These are phyloP conservation scores for Alauda arvensis DNA, from an alignment of 2,797 vertebrate genomes.

Conservation along the genomic window DNA sequence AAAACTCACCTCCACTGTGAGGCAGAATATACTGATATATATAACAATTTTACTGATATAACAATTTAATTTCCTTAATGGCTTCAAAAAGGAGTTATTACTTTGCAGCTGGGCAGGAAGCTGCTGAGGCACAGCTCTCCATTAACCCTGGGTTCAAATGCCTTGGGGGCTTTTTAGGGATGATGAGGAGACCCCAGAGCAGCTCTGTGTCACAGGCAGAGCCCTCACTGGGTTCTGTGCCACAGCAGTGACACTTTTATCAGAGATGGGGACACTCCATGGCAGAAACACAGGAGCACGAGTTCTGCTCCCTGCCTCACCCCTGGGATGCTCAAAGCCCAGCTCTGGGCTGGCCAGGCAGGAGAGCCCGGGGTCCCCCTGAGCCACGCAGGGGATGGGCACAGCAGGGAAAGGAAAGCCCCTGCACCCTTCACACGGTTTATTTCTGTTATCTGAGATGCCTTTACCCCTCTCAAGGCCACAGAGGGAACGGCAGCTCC, in stretches of 20 bases:
- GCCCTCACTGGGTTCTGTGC: background rate
- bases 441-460: no score
- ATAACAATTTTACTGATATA: background rate
- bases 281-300: rapidly evolving
- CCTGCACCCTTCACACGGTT: no score
- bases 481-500: background rate
- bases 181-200: background rate
- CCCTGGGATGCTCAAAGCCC: rapidly evolving
- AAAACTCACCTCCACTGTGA: background rate
- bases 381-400: no score
- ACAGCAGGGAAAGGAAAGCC: no score
- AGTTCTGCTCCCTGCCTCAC: background rate
- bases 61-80: background rate
- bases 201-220: background rate
- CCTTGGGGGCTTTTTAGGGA: background rate
- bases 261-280: background rate
- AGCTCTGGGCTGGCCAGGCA: background rate
- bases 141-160: background rate
- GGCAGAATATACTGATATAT: background rate
- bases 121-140: background rate
- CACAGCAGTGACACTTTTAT: rapidly evolving
- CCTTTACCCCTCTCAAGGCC: no score
- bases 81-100: background rate
- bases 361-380: background rate
- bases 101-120: background rate